These are phyloP conservation scores for Anthonomus grandis DNA, from an alignment of 1,140 invertebrate genomes.

Conservation along the genomic window DNA sequence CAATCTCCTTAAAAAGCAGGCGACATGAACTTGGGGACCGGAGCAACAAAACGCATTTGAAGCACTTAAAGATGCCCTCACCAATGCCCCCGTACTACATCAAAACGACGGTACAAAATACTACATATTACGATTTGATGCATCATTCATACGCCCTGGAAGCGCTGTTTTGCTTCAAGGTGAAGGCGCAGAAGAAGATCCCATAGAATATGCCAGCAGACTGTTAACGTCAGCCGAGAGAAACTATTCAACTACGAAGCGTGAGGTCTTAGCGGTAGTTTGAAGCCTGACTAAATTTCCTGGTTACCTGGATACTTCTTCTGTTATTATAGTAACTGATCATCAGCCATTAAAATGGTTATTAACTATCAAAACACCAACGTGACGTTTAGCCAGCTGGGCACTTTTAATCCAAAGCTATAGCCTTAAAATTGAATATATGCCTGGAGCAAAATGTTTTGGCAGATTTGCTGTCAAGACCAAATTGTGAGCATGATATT, in stretches of 20 bases:
- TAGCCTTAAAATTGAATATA: not conserved
- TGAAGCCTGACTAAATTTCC: slow-evolving; percentile 46
- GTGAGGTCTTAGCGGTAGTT: slow-evolving; percentile 49
- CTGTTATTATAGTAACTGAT: slow-evolving; percentile 42
- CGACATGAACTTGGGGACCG: no score
- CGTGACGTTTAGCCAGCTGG: not conserved
- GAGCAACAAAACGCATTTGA: no score
- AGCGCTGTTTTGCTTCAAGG: slow-evolving; percentile 46
- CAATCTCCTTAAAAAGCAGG: no score
- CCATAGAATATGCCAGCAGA: slow-evolving; percentile 45
- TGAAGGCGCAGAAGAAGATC: slow-evolving; percentile 36
- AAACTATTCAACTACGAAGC: slow-evolving; percentile 46
- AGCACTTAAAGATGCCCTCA: slow-evolving; percentile 7
- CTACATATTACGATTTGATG: slow-evolving; percentile 37
- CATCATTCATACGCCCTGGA: slow-evolving; percentile 42
- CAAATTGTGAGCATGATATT: not conserved
- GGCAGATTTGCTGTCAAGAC: not conserved
- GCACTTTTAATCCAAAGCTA: slow-evolving; percentile 9
- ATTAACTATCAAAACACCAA: slow-evolving; percentile 2
- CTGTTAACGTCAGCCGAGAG: slow-evolving; percentile 42
- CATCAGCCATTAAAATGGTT: slow-evolving; percentile 34
- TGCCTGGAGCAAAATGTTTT: not conserved
- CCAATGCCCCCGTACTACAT: slow-evolving; percentile 2
- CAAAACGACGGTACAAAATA: slow-evolving; percentile 1
- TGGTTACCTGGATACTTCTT: slow-evolving; percentile 44